These are phyloP conservation scores for Meles meles DNA, from an alignment of 2,113 vertebrate species.

Conservation along the genomic window DNA sequence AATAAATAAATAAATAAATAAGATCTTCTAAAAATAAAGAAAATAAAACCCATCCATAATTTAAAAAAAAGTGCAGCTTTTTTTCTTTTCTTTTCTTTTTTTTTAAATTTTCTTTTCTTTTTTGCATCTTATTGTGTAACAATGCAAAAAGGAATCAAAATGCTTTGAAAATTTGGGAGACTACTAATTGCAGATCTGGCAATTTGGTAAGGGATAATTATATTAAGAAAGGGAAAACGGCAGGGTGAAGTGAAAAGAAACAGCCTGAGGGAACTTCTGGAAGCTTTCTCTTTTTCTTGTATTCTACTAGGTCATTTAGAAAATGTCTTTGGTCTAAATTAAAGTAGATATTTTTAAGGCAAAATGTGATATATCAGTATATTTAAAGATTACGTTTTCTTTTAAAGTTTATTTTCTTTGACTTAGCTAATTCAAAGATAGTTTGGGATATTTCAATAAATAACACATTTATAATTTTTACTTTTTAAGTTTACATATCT, in stretches of 20 bases:
- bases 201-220: not conserved
- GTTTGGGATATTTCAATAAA: not conserved
- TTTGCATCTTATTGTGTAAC: not conserved
- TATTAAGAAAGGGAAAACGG: not conserved
- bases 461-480: not conserved
- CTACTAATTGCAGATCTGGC: not conserved
- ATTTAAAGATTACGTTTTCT: not conserved
- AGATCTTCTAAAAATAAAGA: no score
- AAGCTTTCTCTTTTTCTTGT: not conserved
- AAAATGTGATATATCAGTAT: not conserved
- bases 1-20: no score
- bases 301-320: not conserved
- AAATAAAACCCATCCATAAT: no score
- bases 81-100: no score
- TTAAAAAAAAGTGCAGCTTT: not conserved
- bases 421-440: not conserved
- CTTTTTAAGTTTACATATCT: not conserved
- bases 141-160: not conserved
- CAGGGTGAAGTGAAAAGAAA: not conserved
- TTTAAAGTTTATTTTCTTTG: not conserved
- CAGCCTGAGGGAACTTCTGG: not conserved
- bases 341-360: conserved; percentile 4
- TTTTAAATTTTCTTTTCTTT: not conserved
- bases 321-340: not conserved
- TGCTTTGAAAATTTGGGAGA: not conserved